Percentiles rank a stretch among this genome's conserved stretches.
These are phyloP conservation scores for Nibea coibor DNA, from an alignment of 2,113 vertebrate species.

Conservation along the genomic window DNA sequence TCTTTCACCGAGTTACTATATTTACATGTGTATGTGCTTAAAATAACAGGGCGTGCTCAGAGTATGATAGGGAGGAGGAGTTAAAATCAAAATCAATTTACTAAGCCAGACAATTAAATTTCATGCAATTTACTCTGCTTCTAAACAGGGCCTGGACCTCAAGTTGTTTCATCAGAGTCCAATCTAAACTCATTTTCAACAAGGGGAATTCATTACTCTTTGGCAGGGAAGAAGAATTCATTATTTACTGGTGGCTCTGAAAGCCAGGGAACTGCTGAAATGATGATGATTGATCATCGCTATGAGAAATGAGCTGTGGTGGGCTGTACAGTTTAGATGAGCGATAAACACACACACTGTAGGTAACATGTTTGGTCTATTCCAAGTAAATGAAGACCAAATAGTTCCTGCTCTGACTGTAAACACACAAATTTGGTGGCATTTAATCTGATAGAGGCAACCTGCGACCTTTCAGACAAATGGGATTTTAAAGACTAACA, in stretches of 20 bases:
- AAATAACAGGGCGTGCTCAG: neutral
- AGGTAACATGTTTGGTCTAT: conserved; percentile 32
- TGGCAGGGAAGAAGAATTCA: conserved; percentile 65
- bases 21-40: conserved; percentile 3
- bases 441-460: conserved; percentile 17
- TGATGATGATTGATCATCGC: conserved; percentile 60
- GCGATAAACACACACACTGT: conserved; percentile 36
- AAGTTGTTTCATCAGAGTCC: conserved; percentile 66
- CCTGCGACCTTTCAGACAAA: conserved; percentile 21
- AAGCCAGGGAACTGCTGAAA: conserved; percentile 50
- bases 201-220: conserved; percentile 65
- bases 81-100: conserved; percentile 53
- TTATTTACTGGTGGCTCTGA: conserved; percentile 62
- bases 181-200: conserved; percentile 72
- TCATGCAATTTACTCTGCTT: conserved; percentile 50
- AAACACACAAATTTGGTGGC: conserved; percentile 38
- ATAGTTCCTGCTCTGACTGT: conserved; percentile 29
- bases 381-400: conserved; percentile 34
- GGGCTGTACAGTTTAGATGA: conserved; percentile 24
- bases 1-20: neutral
- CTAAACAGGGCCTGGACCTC: conserved; percentile 60
- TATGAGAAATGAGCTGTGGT: conserved; percentile 39
- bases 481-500: conserved; percentile 34
- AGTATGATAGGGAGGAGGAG: conserved; percentile 6
- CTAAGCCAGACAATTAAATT: conserved; percentile 53